Evolutionary conservation across 2,888 invertebrate genomes (phyloP), one percentile per base, ranked within the genome.

Genomic region (Ochropleura leucogaster): DNA sequence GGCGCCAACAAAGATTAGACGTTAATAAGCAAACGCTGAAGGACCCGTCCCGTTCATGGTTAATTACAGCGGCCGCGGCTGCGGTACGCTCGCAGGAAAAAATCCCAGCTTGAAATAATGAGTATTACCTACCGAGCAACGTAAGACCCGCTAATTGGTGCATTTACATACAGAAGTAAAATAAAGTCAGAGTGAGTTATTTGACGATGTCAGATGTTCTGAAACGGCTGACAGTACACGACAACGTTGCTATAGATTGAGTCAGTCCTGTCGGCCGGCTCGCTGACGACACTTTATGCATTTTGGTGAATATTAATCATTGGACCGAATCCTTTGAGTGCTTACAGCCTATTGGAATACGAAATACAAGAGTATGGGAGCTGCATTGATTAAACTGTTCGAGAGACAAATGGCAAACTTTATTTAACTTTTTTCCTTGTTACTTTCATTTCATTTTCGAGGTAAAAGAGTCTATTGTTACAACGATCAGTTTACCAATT

Each of bases 151-250:
- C 94, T 96, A 94, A 96, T 96, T 96, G 95, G 93, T 95, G 93
- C 93, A 95, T 96, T 96, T 96, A 94, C 95, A 96, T 95, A 94
- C 91, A 93, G 93, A 94, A 93, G 93, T 94, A 93, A 94, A 95
- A 93, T 93, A 92, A 93, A 94, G 91, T 89, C 90, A 82, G 89
- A 93, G 90, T 93, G 93, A 95, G 92, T 94, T 95, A 95, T 94
- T 93, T 93, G 93, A 94, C 91, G 92, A 91, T 92, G 92, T 91
- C 90, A 90, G 92, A 92, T 90, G 89, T 88, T 82, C 68, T 81
- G 63, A 74, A 89, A 89, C 89, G 89, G 91, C 89, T 90, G 89
- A 87, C 86, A 85, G 85, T 84, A 84, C 79, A 77, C 76, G 74
- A 74, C 66, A 71, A 81, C 81, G 77, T 82, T 84, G 57, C 44